These are phyloP conservation scores for Belgica antarctica DNA, from an alignment of 2,888 invertebrate genomes.

Conservation along the genomic window DNA sequence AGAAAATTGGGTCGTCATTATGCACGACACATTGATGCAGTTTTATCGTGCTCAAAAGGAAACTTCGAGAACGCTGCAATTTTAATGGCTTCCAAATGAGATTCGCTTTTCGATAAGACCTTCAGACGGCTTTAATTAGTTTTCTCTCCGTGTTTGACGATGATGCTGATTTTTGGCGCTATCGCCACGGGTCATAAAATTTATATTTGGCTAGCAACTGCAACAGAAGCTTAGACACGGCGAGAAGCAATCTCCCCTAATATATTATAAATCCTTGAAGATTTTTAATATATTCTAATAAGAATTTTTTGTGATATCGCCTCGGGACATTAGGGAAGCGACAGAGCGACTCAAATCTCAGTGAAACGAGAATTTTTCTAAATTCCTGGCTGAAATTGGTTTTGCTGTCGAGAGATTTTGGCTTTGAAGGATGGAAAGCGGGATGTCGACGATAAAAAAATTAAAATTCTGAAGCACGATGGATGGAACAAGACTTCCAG, in stretches of 20 bases:
- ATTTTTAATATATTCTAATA: constrained; percentile 12
- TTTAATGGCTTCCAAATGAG: constrained; percentile 42
- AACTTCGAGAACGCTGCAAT: neutral
- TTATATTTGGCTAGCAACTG: constrained; percentile 7
- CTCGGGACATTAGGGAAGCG: neutral
- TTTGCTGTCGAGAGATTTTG: too few relatives aligned
- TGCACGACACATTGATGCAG: constrained; percentile 42
- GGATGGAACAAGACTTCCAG: too few relatives aligned
- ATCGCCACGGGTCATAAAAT: constrained; percentile 9
- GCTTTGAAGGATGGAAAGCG: too few relatives aligned
- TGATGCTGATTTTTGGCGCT: neutral
- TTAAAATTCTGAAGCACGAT: too few relatives aligned
- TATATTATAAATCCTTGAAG: neutral
- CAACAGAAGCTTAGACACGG: constrained; percentile 26
- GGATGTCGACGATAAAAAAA: too few relatives aligned
- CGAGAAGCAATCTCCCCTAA: too few relatives aligned
- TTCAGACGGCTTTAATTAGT: constrained; percentile 35
- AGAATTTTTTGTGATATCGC: constrained; percentile 15
- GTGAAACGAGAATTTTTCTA: too few relatives aligned
- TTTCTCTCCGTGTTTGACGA: neutral
- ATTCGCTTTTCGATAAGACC: neutral
- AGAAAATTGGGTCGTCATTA: constrained; percentile 42
- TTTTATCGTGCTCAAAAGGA: neutral
- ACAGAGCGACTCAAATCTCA: neutral
- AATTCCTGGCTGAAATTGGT: too few relatives aligned